These are phyloP conservation scores for Notolepis coatsorum DNA, from an alignment of 2,797 vertebrate species.

Conservation along the genomic window DNA sequence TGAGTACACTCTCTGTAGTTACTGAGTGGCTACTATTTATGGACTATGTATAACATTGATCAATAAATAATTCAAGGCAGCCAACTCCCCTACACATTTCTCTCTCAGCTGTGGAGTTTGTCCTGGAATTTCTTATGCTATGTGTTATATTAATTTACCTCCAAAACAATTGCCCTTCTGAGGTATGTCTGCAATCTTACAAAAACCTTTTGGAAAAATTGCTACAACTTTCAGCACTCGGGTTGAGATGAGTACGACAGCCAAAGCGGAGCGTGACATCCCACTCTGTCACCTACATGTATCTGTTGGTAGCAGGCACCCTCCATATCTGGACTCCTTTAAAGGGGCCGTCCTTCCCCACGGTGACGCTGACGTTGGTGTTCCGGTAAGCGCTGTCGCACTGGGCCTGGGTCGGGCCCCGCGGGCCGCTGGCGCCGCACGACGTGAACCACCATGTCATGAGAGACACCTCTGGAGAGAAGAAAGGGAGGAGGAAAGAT, in stretches of 20 bases:
- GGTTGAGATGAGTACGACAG: not conserved
- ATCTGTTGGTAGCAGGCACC: constrained; percentile 86
- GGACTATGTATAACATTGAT: not conserved
- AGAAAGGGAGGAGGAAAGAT: not conserved
- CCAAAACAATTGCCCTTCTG: too few relatives aligned
- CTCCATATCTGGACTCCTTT: constrained; percentile 90
- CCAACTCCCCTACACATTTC: too few relatives aligned
- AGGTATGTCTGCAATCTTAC: not conserved
- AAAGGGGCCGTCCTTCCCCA: constrained; percentile 82
- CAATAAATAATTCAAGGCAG: too few relatives aligned
- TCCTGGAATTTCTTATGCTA: not conserved
- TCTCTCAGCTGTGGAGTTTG: not conserved
- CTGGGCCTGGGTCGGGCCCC: constrained; percentile 90
- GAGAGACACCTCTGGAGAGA: constrained; percentile 76
- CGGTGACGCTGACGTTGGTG: constrained; percentile 83
- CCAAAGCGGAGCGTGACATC: too few relatives aligned
- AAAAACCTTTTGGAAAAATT: not conserved
- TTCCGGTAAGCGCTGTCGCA: constrained; percentile 88
- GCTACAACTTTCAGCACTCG: not conserved
- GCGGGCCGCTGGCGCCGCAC: constrained; percentile 88
- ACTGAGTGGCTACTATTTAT: not conserved
- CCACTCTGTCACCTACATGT: constrained; percentile 77
- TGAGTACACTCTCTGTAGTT: not conserved
- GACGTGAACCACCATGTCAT: constrained; percentile 88
- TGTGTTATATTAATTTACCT: not conserved